Conservation (phyloP, 2,888 invertebrate genomes). For the Electrophaes corylata region DNA sequence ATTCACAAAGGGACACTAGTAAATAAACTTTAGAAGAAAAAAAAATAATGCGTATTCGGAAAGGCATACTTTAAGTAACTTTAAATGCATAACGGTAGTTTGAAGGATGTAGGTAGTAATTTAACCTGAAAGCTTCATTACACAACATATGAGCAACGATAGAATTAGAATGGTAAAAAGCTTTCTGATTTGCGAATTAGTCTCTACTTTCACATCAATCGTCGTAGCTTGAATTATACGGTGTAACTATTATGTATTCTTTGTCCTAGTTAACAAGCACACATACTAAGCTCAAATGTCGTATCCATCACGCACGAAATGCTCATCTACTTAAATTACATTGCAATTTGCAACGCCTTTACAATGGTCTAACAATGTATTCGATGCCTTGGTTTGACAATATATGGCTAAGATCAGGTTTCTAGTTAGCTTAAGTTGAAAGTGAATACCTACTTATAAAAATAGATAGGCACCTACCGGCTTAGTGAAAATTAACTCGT, state of each 20-base stretch:
- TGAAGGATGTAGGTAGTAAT: neutral
- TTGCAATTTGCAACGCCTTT: conserved; percentile 45
- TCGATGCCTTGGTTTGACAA: neutral
- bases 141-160: conserved; percentile 21
- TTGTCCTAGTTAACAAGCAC: conserved; percentile 14
- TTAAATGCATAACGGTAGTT: neutral
- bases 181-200: conserved; percentile 34
- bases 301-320: conserved; percentile 23
- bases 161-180: conserved; percentile 32
- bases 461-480: no score
- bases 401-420: neutral
- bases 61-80: no score
- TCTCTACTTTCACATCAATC: conserved; percentile 38
- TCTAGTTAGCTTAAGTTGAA: neutral
- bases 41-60: no score
- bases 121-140: conserved; percentile 11
- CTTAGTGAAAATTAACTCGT: no score
- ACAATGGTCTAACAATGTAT: conserved; percentile 47
- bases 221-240: conserved; percentile 15
- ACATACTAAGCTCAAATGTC: conserved; percentile 1
- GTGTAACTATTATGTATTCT: conserved; percentile 24
- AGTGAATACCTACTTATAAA: no score
- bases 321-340: conserved; percentile 59
- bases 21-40: no score
- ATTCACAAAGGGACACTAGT: no score